phyloP scores from a whole-genome alignment of 2,113 vertebrate genomes.

The Morone chrysops region DNA sequence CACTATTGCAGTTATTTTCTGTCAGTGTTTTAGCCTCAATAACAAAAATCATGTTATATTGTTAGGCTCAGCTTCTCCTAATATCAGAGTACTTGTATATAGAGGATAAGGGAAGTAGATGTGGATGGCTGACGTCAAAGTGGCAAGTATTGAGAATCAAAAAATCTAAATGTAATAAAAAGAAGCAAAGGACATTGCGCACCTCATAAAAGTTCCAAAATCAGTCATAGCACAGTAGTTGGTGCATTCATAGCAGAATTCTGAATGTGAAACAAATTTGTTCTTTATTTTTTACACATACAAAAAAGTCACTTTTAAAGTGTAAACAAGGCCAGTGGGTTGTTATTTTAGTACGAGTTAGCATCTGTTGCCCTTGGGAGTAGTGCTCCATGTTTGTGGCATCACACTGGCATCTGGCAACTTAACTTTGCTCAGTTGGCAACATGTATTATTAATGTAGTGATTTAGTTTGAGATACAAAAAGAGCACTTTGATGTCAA shows the following conservation, averaged over 20 bases:
- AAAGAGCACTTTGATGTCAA: slow-evolving; percentile 12
- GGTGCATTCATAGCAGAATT: background rate
- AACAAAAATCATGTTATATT: slow-evolving; percentile 4
- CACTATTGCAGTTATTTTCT: slow-evolving; percentile 3
- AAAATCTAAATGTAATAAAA: background rate
- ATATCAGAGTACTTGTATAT: slow-evolving; percentile 1
- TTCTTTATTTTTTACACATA: background rate
- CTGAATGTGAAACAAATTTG: background rate
- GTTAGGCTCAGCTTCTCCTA: background rate
- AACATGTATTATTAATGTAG: slow-evolving; percentile 13
- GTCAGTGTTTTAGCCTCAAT: slow-evolving; percentile 11
- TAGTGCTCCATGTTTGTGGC: background rate
- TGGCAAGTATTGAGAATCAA: background rate
- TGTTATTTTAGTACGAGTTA: background rate
- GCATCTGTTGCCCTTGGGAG: background rate
- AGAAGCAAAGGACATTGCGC: background rate
- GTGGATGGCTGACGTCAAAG: background rate
- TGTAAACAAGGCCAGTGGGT: background rate
- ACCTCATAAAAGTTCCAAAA: background rate
- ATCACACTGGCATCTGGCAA: slow-evolving; percentile 31
- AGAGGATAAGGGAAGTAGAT: background rate
- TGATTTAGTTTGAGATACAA: slow-evolving; percentile 17
- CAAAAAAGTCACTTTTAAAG: background rate
- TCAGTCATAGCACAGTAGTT: background rate
- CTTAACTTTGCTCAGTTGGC: background rate